Base-by-base conservation (phyloP, 2,113 vertebrate genomes). In the Clarias gariepinus region DNA sequence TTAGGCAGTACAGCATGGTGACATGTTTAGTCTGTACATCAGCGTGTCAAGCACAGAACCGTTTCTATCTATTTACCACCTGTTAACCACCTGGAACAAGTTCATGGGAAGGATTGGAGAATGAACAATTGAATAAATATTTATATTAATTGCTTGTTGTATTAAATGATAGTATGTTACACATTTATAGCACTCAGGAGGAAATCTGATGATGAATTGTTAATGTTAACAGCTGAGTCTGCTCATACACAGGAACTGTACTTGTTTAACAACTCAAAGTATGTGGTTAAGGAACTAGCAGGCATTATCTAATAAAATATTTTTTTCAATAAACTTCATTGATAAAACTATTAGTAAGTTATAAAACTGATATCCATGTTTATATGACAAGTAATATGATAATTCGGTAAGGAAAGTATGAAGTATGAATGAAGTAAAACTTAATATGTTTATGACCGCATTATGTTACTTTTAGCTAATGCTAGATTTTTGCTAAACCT, bases 11-110 rank as follows among this genome's bases (percentile, higher is more conserved):
- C 15, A 0, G 69, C 25, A 30, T 81, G 83, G 47, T 80, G 73
- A 55, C 25, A 21, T 85, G 87, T 88, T 88, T 85, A 88, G 83
- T 85, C 87, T 88, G 83, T 66, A 28, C 23, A 57, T 68, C 47
- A 66, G n/a, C 23, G 1, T 53, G 25, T 53, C 47, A 15, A 76
- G 47, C 16, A 16, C 47, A 55, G 47, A 23, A 7, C 0, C 0
- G 25, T 57, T 78, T 57, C 2, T 19, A 78, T 30, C 53, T 57
- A 18, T 57, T 28, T 30, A 28, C 53, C 76, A 78, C 3, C 76
- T 78, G 76, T 30, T 57, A 57, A 57, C 76, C 76, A 57, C 76
- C 76, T 57, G 76, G 76, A 78, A 57, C 16, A 1, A 30, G 16
- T 9, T 78, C 25, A 78, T 28, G 52, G 52, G n/a, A 78, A 36